Conservation (phyloP, 2,113 vertebrate species). For the Eira barbara region DNA sequence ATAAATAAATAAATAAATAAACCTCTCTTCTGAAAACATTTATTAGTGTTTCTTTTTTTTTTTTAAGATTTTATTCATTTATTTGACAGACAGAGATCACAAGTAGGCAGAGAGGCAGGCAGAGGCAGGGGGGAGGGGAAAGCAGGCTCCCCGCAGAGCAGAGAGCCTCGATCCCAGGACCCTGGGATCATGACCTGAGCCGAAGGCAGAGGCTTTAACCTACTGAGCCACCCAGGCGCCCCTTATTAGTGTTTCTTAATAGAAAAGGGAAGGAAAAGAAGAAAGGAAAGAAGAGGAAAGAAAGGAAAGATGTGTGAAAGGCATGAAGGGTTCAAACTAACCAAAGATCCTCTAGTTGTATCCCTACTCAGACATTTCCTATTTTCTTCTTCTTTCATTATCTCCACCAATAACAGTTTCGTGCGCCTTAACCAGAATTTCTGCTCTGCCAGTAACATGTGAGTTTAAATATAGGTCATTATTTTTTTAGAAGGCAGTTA, state of each 20-base stretch:
- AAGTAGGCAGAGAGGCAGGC: too few relatives aligned
- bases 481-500: constrained; percentile 12
- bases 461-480: constrained; percentile 24
- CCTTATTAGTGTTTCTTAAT: not conserved
- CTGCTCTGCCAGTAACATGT: not conserved
- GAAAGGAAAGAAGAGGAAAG: not conserved
- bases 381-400: not conserved
- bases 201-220: too few relatives aligned
- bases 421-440: not conserved
- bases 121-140: too few relatives aligned
- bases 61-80: too few relatives aligned
- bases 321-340: not conserved
- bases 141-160: too few relatives aligned
- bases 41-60: not conserved
- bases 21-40: not conserved
- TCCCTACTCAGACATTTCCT: not conserved
- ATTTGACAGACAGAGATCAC: too few relatives aligned
- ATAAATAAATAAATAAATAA: not conserved
- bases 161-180: too few relatives aligned
- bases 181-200: too few relatives aligned
- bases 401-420: not conserved
- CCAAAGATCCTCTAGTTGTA: not conserved
- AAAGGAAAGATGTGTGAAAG: not conserved
- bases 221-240: too few relatives aligned
- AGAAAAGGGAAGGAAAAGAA: not conserved